These are phyloP conservation scores for Manduca sexta DNA, from an alignment of 1,140 invertebrate species.

Conservation along the genomic window DNA sequence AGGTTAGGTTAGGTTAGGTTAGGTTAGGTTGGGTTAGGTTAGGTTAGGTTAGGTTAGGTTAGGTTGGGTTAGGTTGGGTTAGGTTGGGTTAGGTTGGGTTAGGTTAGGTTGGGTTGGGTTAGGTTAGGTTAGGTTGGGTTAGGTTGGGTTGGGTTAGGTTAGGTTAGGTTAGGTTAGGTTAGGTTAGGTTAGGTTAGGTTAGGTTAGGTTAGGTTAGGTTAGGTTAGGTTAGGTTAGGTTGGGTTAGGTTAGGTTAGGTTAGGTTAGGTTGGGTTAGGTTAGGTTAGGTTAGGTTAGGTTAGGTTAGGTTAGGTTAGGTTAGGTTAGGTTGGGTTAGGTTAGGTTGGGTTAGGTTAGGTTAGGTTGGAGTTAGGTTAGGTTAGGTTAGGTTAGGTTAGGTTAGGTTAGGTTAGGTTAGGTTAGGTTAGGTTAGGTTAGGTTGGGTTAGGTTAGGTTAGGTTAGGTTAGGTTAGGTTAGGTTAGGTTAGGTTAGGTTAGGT, in stretches of 20 bases:
- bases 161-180: background rate
- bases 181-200: conserved; percentile 1
- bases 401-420: conserved; percentile 16
- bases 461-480: conserved; percentile 21
- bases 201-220: conserved; percentile 1
- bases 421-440: conserved; percentile 5
- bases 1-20: background rate
- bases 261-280: conserved; percentile 12
- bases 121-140: conserved; percentile 1
- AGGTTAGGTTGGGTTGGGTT: conserved; percentile 12
- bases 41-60: conserved; percentile 1
- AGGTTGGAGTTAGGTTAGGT: conserved; percentile 9
- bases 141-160: background rate
- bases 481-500: conserved; percentile 23
- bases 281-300: conserved; percentile 18
- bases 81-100: conserved; percentile 11
- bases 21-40: background rate
- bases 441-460: conserved; percentile 16
- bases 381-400: conserved; percentile 18
- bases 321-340: conserved; percentile 17
- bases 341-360: conserved; percentile 22
- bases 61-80: conserved; percentile 7
- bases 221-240: conserved; percentile 2
- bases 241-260: conserved; percentile 6
- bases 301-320: conserved; percentile 20